Percentiles rank a stretch among this genome's conserved stretches.
These are phyloP conservation scores for Saxidomus purpurata DNA, from an alignment of 1,140 invertebrate genomes.

Conservation along the genomic window DNA sequence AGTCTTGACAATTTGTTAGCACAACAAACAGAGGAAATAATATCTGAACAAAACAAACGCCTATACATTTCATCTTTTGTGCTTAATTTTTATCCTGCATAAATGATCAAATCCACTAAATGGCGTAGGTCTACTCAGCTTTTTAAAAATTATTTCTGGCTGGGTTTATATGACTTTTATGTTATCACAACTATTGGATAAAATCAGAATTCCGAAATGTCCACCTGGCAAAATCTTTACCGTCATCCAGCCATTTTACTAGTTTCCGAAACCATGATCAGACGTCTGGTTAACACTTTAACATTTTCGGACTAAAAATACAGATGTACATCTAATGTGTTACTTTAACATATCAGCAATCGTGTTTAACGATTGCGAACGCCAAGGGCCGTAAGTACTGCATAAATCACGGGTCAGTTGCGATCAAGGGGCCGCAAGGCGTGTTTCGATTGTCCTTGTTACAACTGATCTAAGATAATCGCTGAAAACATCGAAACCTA, in stretches of 20 bases:
- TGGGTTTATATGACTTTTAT: too few relatives aligned
- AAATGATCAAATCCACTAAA: background rate
- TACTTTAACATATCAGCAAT: background rate
- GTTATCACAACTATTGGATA: too few relatives aligned
- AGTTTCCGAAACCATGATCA: background rate
- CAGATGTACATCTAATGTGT: slow-evolving; percentile 3
- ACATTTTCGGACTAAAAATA: background rate
- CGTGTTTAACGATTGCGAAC: background rate
- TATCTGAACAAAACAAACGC: background rate
- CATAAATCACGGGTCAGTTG: slow-evolving; percentile 1
- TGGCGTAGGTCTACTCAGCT: too few relatives aligned
- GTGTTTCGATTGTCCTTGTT: background rate
- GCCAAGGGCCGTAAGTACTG: background rate
- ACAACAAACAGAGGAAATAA: background rate
- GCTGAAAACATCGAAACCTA: too few relatives aligned
- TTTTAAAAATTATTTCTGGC: too few relatives aligned
- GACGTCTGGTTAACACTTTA: slow-evolving; percentile 9
- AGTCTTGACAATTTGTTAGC: background rate
- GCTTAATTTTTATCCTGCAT: background rate
- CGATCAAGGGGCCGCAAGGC: background rate
- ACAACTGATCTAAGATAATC: too few relatives aligned
- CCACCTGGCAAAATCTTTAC: too few relatives aligned
- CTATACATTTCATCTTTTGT: background rate
- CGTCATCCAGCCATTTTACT: too few relatives aligned
- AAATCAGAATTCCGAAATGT: too few relatives aligned